These are phyloP conservation scores for Tetrao urogallus DNA, from an alignment of 2,113 vertebrate species.

Conservation along the genomic window DNA sequence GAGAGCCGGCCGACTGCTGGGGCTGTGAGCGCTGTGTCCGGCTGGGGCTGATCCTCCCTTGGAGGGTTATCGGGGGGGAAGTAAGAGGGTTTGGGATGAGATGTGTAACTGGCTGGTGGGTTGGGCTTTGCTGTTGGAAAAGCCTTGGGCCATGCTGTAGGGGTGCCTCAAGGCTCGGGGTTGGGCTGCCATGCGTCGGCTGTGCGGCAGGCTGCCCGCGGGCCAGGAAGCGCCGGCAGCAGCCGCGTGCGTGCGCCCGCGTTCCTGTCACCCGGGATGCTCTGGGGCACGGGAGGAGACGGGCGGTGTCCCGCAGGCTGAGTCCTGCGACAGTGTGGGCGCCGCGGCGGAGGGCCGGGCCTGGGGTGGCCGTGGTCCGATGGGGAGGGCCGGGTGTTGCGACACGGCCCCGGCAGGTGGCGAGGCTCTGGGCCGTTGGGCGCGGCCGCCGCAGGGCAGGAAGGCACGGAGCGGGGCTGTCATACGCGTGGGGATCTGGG, in stretches of 20 bases:
- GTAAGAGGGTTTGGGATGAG: not conserved
- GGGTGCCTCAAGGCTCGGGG: not conserved
- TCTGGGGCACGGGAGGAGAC: accelerated
- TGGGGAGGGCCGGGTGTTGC: not conserved
- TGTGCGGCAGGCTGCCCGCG: not conserved
- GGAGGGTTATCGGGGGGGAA: no score
- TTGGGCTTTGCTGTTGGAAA: no score
- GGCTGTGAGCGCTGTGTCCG: accelerated
- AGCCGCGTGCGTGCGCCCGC: accelerated
- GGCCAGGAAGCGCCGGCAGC: not conserved
- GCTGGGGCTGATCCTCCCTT: not conserved
- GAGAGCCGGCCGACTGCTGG: no score
- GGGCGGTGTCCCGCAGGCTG: not conserved
- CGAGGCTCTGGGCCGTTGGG: not conserved
- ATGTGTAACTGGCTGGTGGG: no score
- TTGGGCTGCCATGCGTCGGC: not conserved
- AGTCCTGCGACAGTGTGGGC: not conserved
- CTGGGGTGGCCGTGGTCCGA: not conserved
- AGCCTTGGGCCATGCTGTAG: not conserved
- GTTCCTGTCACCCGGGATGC: not conserved
- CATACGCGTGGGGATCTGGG: not conserved
- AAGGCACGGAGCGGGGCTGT: not conserved
- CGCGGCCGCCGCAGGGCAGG: not conserved
- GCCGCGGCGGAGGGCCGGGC: not conserved
- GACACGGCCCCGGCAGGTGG: not conserved